Base-by-base conservation (phyloP, 2,113 vertebrate genomes). In the Lathamus discolor region DNA sequence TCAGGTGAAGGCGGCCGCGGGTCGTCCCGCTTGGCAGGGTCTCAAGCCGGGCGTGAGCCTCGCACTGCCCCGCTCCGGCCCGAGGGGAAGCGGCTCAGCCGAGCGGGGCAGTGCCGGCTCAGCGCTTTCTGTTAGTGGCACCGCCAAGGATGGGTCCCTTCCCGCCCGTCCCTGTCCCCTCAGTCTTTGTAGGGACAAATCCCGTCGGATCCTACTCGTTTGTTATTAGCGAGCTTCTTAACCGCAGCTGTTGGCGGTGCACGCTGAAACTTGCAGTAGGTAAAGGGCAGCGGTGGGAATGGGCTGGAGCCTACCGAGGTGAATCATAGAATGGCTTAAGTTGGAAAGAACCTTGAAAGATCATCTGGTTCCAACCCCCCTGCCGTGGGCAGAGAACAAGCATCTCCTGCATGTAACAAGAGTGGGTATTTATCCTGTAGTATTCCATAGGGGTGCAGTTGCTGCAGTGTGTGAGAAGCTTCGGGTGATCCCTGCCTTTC, bases 1-100 rank as follows among this genome's bases (percentile, higher is more conserved):
- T 98, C 98, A 98, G 98, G 98, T 98, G 98, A 98, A 80, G 10
- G 52, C 67, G 43, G 33, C 70, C 39, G 64, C 64, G 54, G 52
- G 27, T 13, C 25, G 12, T 12, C 18, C 25, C 11, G 6, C 62
- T 39, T 23, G 25, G 33, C 63, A 9, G 44, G 8, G 18, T 29
- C 49, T 57, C 41, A 11, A 11, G 46, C 33, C 20, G 10, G 41
- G 4, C 3, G 7, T 17, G 5, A 35, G 43, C 15, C 12, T 19
- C 4, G 23, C 48, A 13, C 13, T 8, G 33, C 10, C 11, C 33
- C 6, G 2, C 28, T 17, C 41, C 4, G 6, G 25, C 29, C 31
- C 52, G 48, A 17, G 61, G 37, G 37, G 70, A 35, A n/a, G 44
- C 13, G 75, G 48, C 52, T 62, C 5, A 4, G 44, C 25, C 31